Evolutionary conservation across 2,888 invertebrate genomes (phyloP).

Genomic region (Dastarcus helophoroides): DNA sequence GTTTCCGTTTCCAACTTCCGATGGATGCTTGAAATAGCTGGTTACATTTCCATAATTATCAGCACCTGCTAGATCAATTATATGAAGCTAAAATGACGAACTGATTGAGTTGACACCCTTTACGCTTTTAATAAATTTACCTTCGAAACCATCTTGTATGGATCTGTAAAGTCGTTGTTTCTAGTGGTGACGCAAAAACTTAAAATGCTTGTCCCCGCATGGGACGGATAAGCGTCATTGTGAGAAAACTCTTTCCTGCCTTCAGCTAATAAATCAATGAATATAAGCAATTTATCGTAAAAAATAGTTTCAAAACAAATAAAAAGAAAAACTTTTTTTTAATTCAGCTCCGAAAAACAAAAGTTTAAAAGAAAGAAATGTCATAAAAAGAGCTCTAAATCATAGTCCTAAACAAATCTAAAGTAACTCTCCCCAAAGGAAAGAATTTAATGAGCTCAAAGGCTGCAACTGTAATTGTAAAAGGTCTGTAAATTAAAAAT

Average conservation of each 20-base stretch:
- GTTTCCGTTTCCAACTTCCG: constrained; percentile 33
- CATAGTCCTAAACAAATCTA: too few relatives aligned
- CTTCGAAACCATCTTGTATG: constrained; percentile 21
- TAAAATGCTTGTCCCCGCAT: constrained; percentile 32
- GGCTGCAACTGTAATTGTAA: too few relatives aligned
- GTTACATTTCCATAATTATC: constrained; percentile 29
- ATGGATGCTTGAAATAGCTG: constrained; percentile 26
- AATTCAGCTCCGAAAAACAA: not conserved
- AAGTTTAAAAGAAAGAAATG: too few relatives aligned
- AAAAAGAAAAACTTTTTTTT: not conserved
- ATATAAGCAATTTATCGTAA: constrained; percentile 4
- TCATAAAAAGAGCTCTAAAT: too few relatives aligned
- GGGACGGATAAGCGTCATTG: constrained; percentile 27
- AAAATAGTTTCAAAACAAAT: not conserved
- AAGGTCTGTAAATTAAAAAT: too few relatives aligned
- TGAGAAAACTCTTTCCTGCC: constrained; percentile 27
- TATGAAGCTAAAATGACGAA: constrained; percentile 30
- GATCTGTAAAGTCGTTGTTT: constrained; percentile 22
- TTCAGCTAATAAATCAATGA: constrained; percentile 26
- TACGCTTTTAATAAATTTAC: constrained; percentile 15
- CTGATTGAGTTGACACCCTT: not conserved
- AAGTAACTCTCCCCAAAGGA: too few relatives aligned
- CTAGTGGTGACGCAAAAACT: constrained; percentile 30
- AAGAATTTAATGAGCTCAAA: too few relatives aligned
- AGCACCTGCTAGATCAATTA: constrained; percentile 37